Conservation (phyloP, 2,113 vertebrate genomes). For the Corythornis vintsioides region DNA sequence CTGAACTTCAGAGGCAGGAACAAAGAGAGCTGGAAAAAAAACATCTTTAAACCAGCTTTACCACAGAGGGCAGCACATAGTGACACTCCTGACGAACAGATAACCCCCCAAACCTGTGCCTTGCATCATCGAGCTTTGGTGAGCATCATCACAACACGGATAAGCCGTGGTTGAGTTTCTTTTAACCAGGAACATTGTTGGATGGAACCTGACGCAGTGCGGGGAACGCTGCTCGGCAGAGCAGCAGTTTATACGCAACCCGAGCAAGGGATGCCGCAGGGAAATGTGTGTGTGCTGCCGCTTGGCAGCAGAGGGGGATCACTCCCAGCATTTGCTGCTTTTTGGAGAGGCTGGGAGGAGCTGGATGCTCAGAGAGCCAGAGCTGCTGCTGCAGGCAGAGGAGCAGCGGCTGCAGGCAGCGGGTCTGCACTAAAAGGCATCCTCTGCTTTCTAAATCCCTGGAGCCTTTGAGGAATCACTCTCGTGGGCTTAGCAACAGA, state of each 20-base stretch:
- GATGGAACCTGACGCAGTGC: not conserved
- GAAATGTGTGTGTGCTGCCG: not conserved
- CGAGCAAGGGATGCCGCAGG: not conserved
- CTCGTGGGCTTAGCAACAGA: fast-evolving
- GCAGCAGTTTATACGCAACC: not conserved
- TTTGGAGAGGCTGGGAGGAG: not conserved
- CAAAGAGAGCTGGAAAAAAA: not conserved
- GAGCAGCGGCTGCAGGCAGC: not conserved
- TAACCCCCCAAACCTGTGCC: not conserved
- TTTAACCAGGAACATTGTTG: not conserved
- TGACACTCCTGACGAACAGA: not conserved
- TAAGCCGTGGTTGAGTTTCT: not conserved
- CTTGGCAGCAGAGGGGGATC: not conserved
- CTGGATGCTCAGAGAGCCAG: not conserved
- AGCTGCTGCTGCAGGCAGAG: not conserved
- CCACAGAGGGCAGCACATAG: not conserved
- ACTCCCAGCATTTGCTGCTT: not conserved
- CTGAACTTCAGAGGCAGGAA: not conserved
- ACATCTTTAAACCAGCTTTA: not conserved
- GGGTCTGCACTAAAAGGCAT: not conserved
- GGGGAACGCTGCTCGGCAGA: not conserved
- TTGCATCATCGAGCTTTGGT: not conserved
- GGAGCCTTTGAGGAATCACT: not conserved
- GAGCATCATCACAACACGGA: not conserved
- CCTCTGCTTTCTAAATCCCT: not conserved